Evolutionary conservation across 2,113 vertebrate species (phyloP).

Genomic region (Alectura lathami): DNA sequence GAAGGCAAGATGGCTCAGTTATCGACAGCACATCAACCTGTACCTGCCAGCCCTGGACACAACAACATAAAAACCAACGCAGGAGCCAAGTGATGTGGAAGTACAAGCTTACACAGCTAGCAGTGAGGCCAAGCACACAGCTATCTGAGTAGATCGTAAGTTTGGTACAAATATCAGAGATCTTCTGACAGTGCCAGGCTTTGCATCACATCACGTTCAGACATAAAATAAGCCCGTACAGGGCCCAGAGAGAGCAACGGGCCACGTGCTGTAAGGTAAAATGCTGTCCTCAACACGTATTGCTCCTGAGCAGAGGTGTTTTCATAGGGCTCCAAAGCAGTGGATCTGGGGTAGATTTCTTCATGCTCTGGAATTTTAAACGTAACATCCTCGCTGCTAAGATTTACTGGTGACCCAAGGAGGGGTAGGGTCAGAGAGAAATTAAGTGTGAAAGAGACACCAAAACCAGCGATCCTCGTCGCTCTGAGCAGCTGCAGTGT

Average conservation of each 20-base stretch:
- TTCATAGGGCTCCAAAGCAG: background rate
- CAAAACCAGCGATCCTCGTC: too few species aligned
- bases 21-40: background rate
- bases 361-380: background rate
- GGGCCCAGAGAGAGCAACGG: fast-evolving
- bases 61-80: background rate
- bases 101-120: background rate
- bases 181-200: background rate
- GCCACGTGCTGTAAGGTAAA: fast-evolving
- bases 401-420: background rate
- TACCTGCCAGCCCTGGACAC: background rate
- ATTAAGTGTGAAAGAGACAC: background rate
- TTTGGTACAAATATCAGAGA: background rate
- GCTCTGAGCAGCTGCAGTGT: fast-evolving
- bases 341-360: background rate
- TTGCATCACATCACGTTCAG: fast-evolving
- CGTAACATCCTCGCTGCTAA: background rate
- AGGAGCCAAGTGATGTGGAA: background rate
- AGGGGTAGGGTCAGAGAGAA: background rate
- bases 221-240: background rate
- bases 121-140: background rate
- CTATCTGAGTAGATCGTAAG: background rate
- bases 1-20: background rate
- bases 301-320: background rate
- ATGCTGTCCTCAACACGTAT: fast-evolving